A percentile compares a stretch with the other conserved stretches of the same genome.
phyloP scores from a whole-genome alignment of 2,797 vertebrate species.

The Margarornis squamiger region DNA sequence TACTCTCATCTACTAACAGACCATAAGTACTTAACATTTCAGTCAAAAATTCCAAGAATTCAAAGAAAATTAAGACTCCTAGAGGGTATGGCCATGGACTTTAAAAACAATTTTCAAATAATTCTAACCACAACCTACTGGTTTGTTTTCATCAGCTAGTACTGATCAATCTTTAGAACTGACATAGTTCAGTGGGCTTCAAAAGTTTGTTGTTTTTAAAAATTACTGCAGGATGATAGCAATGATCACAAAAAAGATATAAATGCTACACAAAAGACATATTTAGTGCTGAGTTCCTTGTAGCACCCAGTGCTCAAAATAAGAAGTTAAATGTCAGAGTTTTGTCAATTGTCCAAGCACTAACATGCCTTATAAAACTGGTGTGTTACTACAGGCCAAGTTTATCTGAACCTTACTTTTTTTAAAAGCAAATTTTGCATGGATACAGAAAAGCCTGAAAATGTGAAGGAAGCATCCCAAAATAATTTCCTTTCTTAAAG shows the following conservation, averaged over 20 bases:
- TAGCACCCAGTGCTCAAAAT: neutral
- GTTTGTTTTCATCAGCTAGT: neutral
- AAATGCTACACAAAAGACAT: neutral
- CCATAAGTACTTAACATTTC: neutral
- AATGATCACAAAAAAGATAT: neutral
- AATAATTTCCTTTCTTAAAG: neutral
- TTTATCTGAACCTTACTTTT: neutral
- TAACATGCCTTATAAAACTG: neutral
- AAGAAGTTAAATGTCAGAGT: neutral
- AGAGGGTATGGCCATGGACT: neutral
- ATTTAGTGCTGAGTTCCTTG: neutral
- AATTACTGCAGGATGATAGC: neutral
- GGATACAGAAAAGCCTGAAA: neutral
- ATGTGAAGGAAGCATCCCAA: neutral
- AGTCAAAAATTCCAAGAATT: neutral
- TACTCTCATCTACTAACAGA: neutral
- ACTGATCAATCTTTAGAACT: neutral
- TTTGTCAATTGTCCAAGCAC: neutral
- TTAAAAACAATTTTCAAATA: neutral
- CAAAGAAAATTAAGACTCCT: neutral
- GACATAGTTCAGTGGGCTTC: neutral
- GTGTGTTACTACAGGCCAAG: neutral
- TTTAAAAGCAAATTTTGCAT: neutral
- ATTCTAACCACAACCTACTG: neutral
- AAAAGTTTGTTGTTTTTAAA: neutral